Evolutionary conservation across 2,113 vertebrate genomes (phyloP).

Genomic region (Leucopsar rothschildi): DNA sequence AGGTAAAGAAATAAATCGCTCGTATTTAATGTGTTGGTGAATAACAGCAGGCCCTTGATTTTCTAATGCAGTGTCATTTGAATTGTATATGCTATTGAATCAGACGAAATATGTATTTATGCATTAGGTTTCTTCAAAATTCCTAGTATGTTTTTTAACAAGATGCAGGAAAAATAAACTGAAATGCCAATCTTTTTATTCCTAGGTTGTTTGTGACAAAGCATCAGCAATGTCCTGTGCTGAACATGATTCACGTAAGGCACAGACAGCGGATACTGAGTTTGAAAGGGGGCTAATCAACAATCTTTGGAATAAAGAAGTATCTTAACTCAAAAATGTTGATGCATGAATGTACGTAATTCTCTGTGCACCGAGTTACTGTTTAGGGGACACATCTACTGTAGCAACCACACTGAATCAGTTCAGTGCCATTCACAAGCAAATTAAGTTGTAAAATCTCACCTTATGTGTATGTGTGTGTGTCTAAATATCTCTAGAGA

Average conservation of each 20-base stretch:
- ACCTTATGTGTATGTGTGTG: neutral
- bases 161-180: conserved; percentile 62
- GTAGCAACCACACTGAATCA: conserved; percentile 12
- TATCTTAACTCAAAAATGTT: conserved; percentile 43
- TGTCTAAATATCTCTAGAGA: conserved; percentile 1
- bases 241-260: conserved; percentile 49
- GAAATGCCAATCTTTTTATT: conserved; percentile 62
- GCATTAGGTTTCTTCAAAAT: conserved; percentile 67
- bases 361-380: conserved; percentile 5
- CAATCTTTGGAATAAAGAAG: conserved; percentile 38
- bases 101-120: conserved; percentile 74
- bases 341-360: conserved; percentile 19
- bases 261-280: conserved; percentile 28
- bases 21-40: conserved; percentile 5
- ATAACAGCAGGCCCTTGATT: conserved; percentile 37
- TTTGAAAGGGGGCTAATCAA: conserved; percentile 62
- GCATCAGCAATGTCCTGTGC: conserved; percentile 30
- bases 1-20: conserved; percentile 46
- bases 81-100: conserved; percentile 67
- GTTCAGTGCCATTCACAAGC: conserved; percentile 33
- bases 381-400: conserved; percentile 40
- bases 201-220: conserved; percentile 52
- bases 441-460: conserved; percentile 43
- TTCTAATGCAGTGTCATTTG: conserved; percentile 63
- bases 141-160: conserved; percentile 63